Percentiles rank a stretch among this genome's conserved stretches.
Conservation (phyloP, 2,797 vertebrate genomes). For the Zalophus californianus region DNA sequence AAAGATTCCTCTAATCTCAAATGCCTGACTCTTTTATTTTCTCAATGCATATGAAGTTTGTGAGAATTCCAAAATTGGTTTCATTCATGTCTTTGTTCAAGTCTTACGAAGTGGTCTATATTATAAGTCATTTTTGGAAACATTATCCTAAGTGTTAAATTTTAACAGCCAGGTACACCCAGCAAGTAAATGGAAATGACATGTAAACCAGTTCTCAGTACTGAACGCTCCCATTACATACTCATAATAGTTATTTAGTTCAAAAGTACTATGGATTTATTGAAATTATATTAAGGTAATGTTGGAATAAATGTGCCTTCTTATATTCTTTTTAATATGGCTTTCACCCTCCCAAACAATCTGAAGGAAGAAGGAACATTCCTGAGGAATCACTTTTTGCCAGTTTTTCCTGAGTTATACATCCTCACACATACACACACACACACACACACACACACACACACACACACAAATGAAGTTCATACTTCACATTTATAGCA, state of each 20-base stretch:
- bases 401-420: not conserved
- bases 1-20: not conserved
- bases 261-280: not conserved
- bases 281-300: not conserved
- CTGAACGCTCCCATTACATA: not conserved
- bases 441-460: not conserved
- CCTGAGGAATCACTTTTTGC: accelerated
- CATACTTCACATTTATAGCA: not conserved
- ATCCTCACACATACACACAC: not conserved
- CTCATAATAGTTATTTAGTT: not conserved
- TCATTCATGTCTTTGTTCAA: not conserved
- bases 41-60: not conserved
- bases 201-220: not conserved
- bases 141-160: not conserved
- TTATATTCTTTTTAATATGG: not conserved
- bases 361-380: not conserved
- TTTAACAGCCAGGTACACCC: not conserved
- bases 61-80: not conserved
- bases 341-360: not conserved
- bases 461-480: not conserved
- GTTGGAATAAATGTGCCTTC: not conserved
- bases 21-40: not conserved
- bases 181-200: not conserved
- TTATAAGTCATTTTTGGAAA: not conserved
- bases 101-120: not conserved